phyloP scores from a whole-genome alignment of 2,113 vertebrate genomes.

The Varanus komodoensis region DNA sequence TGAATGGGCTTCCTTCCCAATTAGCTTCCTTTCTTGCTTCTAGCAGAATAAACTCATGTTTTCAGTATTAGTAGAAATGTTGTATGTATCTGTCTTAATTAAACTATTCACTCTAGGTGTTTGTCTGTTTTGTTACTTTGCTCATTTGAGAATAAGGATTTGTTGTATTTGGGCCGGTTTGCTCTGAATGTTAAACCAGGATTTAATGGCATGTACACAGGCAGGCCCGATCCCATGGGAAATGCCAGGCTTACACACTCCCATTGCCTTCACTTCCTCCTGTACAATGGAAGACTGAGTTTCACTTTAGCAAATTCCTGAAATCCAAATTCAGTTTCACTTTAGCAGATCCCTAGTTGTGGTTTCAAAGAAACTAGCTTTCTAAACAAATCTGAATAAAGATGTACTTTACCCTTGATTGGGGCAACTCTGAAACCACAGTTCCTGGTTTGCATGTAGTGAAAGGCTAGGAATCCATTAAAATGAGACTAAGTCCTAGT shows the following conservation, averaged over 20 bases:
- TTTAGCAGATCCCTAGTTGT: background rate
- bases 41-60: conserved; percentile 68
- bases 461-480: background rate
- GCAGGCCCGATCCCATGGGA: background rate
- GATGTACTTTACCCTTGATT: background rate
- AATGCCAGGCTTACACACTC: no score
- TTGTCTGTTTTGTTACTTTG: background rate
- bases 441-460: background rate
- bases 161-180: background rate
- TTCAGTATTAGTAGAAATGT: conserved; percentile 42
- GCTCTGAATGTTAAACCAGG: background rate
- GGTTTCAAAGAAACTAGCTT: background rate
- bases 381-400: background rate
- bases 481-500: background rate
- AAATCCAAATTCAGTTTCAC: background rate
- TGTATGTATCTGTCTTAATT: conserved; percentile 48
- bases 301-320: no score
- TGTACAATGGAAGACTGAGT: background rate
- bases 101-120: conserved; percentile 14
- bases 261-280: background rate
- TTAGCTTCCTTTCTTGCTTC: conserved; percentile 34
- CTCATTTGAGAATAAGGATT: background rate
- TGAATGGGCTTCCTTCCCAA: conserved; percentile 9
- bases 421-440: background rate
- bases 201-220: background rate